Evolutionary conservation across 1,140 invertebrate species (phyloP), one percentile per base, ranked within the genome.

Genomic region (Listronotus bonariensis): DNA sequence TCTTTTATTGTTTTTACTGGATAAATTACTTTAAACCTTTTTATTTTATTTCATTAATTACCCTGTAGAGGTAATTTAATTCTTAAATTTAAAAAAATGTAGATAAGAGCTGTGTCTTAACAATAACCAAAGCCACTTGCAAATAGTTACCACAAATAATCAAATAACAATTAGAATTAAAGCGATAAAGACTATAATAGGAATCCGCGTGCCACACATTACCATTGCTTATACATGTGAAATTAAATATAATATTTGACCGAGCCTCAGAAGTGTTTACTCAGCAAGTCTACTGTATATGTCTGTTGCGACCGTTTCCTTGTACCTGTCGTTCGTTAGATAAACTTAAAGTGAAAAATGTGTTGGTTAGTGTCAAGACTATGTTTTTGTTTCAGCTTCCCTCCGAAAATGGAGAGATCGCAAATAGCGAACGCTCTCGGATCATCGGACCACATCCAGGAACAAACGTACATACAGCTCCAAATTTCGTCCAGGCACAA

Each of bases 371-470:
- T 58, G 52, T 68, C 63, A 38, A 61, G 64, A 42, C 31, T 70
- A 66, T 57, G 34, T 38, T 61, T 72, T 67, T 68, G 52, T 79
- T 79, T 20, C 78, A 85, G 84, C 76, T 84, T 85, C 70, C 82
- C 84, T 60, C 80, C 81, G 52, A 85, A 85, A 77, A 82, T 84
- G 77, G 84, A 86, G 54, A 77, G 83, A 48, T 80, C 81, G 26
- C 76, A 74, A 56, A 73, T 78, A 52, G 73, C 72, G 11, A 71
- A 76, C 49, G 69, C 75, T n/a, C 56, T 76, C 59, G 72, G 73
- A 17, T 67, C 65, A 6, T 65, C 70, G 7, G 74, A 70, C 36
- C 73, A 77, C 52, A 72, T 77, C 32, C 74, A 78, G 61, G 77
- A 78, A 56, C 77, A 79, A 65, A 78, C 77, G 8, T 79, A 72